phyloP scores from a whole-genome alignment of 2,797 vertebrate genomes.

The Acomys russatus region DNA sequence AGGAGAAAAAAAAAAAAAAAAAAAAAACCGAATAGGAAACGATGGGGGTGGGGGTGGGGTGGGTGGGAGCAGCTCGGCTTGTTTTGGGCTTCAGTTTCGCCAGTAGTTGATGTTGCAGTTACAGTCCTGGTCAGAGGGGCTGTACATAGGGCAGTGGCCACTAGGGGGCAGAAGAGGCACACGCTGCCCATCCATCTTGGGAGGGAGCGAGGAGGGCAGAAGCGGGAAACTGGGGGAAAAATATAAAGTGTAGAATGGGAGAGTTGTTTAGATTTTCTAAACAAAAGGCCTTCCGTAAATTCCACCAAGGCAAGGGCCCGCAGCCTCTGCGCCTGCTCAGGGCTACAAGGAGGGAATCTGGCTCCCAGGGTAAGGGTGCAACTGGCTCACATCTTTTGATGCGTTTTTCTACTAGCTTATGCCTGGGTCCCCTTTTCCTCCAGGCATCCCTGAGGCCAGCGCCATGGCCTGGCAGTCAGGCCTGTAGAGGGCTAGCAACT shows the following conservation, averaged over 20 bases:
- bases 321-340: background rate
- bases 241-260: background rate
- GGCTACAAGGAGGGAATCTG: background rate
- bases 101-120: background rate
- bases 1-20: background rate
- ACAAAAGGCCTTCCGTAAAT: background rate
- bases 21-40: background rate
- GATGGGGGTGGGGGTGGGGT: background rate
- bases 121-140: background rate
- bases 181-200: background rate
- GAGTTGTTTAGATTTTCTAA: constrained; percentile 5
- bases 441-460: background rate
- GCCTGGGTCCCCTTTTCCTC: background rate
- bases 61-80: background rate
- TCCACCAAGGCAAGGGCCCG: background rate
- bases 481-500: background rate
- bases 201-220: background rate
- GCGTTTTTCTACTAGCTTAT: background rate
- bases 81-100: background rate
- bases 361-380: background rate
- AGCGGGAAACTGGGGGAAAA: background rate
- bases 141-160: constrained; percentile 13
- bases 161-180: constrained; percentile 2
- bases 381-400: background rate
- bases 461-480: background rate